Percentiles rank a stretch among this genome's conserved stretches.
phyloP scores from a whole-genome alignment of 1,140 invertebrate genomes.

The Sycophaga agraensis region DNA sequence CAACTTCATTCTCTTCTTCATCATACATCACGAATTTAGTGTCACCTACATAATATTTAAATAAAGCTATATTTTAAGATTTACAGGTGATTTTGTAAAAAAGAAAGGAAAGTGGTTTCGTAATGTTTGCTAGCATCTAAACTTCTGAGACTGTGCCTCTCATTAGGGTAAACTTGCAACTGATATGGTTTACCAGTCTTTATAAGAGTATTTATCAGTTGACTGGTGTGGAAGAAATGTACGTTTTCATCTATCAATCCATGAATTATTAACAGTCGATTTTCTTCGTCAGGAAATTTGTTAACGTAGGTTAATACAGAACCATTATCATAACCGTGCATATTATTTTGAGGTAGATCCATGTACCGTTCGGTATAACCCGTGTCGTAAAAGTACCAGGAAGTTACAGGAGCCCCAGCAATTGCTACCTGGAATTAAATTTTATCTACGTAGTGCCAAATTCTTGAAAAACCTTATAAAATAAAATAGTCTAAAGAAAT shows the following conservation, averaged over 20 bases:
- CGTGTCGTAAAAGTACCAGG: conserved; percentile 90
- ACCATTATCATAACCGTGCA: conserved; percentile 74
- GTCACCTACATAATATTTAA: conserved; percentile 11
- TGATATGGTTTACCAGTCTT: conserved; percentile 90
- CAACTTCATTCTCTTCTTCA: conserved; percentile 13
- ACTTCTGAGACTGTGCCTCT: conserved; percentile 89
- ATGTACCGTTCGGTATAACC: conserved; percentile 98
- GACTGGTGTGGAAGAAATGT: conserved; percentile 95
- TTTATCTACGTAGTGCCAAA: neutral
- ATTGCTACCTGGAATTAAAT: conserved; percentile 68
- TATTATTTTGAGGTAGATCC: conserved; percentile 84
- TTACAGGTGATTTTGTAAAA: conserved; percentile 87
- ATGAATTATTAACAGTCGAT: conserved; percentile 94
- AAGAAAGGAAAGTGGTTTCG: conserved; percentile 88
- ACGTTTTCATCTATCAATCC: conserved; percentile 99
- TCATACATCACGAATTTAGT: conserved; percentile 23
- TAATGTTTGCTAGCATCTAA: conserved; percentile 95
- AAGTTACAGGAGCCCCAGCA: conserved; percentile 95
- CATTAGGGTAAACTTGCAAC: conserved; percentile 91
- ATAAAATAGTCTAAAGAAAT: conserved; percentile 17
- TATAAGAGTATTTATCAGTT: conserved; percentile 85
- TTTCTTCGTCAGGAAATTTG: conserved; percentile 90
- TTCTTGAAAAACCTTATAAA: too few species aligned
- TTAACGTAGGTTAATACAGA: conserved; percentile 78
- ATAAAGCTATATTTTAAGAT: conserved; percentile 22